These are phyloP conservation scores for Apteryx owenii DNA, from an alignment of 2,113 vertebrate species.

Conservation along the genomic window DNA sequence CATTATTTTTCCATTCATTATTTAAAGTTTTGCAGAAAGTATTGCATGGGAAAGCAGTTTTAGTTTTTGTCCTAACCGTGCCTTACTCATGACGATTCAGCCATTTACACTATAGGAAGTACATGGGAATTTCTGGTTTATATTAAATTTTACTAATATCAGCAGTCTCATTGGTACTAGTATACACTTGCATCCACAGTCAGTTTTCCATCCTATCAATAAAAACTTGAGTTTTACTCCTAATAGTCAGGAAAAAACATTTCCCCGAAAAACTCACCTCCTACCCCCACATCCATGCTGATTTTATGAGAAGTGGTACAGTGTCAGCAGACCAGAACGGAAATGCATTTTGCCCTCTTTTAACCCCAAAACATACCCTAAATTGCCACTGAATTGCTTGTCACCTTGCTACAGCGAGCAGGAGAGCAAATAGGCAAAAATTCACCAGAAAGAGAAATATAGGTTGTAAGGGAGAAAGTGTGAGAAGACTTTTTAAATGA, in stretches of 20 bases:
- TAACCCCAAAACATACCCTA: not conserved
- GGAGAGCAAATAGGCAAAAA: not conserved
- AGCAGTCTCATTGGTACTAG: not conserved
- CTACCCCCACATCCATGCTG: not conserved
- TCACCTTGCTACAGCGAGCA: not conserved
- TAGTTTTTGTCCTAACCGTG: not conserved
- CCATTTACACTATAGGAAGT: not conserved
- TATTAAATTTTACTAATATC: not conserved
- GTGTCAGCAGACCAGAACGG: not conserved
- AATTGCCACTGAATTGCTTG: not conserved
- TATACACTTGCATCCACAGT: not conserved
- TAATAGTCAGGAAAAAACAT: not conserved
- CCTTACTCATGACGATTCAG: not conserved
- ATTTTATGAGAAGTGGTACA: not conserved
- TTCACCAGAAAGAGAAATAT: not conserved
- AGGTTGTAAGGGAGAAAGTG: not conserved
- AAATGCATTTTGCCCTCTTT: not conserved
- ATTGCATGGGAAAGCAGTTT: constrained; percentile 25
- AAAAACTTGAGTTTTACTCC: not conserved
- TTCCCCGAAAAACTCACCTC: not conserved
- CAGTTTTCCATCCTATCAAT: not conserved
- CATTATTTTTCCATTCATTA: not conserved
- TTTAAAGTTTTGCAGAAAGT: not conserved
- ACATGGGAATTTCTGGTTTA: not conserved
- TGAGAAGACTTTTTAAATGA: not conserved